A percentile compares a stretch with the other conserved stretches of the same genome.
Evolutionary conservation across 2,888 invertebrate species (phyloP).

Genomic region (Micoletzkya japonica): DNA sequence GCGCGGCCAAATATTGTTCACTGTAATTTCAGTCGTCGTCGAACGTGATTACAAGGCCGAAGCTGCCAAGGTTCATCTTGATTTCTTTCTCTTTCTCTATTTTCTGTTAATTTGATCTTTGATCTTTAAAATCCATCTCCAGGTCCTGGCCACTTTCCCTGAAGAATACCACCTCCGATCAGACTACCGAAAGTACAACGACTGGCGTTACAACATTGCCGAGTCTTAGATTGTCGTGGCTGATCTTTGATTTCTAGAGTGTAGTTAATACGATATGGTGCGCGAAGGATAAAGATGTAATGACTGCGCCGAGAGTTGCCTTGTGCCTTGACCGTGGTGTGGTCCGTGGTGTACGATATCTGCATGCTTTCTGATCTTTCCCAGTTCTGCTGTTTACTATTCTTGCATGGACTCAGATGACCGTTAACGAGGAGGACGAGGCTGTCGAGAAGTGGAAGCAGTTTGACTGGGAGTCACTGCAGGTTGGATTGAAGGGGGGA

Average conservation of each 20-base stretch:
- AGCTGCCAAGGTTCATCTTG: conserved; percentile 48
- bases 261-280: too few species aligned
- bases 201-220: conserved; percentile 52
- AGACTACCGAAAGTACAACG: conserved; percentile 58
- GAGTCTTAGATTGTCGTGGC: conserved; percentile 35
- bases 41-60: conserved; percentile 62
- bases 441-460: conserved; percentile 40
- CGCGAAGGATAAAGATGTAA: neutral
- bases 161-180: conserved; percentile 49
- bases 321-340: neutral
- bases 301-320: neutral
- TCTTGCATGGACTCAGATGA: too few species aligned
- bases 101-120: neutral
- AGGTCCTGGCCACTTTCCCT: conserved; percentile 49
- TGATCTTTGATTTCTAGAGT: neutral
- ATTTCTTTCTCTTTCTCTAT: too few species aligned
- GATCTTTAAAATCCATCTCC: neutral
- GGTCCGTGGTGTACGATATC: neutral
- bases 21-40: conserved; percentile 1
- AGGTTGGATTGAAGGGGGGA: conserved; percentile 30
- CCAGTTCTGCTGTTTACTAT: neutral
- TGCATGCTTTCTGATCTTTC: neutral
- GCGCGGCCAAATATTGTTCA: neutral
- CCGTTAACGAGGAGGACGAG: conserved; percentile 38
- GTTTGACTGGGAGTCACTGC: conserved; percentile 46